phyloP scores from a whole-genome alignment of 2,113 vertebrate species.

The Sphyrna mokarran region DNA sequence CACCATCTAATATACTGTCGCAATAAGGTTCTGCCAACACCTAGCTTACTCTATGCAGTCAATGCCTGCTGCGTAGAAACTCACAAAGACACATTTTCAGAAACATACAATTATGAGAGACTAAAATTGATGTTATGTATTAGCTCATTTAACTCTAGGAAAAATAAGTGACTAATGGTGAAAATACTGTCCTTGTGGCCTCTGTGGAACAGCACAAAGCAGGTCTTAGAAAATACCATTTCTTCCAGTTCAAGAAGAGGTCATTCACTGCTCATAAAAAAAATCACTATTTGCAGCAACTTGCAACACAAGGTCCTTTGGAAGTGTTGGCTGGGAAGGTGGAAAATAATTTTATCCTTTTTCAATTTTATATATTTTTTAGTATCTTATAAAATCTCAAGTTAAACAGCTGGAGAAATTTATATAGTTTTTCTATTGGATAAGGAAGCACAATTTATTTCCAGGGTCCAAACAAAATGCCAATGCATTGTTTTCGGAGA shows the following conservation, averaged over 20 bases:
- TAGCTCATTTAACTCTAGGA: neutral
- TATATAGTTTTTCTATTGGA: neutral
- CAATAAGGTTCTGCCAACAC: neutral
- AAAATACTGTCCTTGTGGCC: neutral
- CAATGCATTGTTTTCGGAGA: neutral
- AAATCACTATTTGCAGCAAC: neutral
- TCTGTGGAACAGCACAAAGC: neutral
- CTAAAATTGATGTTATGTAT: neutral
- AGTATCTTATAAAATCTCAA: neutral
- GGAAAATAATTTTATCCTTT: neutral
- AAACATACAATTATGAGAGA: neutral
- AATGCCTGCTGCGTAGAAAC: neutral
- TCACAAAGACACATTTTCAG: constrained; percentile 10
- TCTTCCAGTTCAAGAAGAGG: constrained; percentile 25
- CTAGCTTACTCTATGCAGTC: neutral
- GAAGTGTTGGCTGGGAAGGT: neutral
- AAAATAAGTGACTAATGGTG: neutral
- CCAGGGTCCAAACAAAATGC: neutral
- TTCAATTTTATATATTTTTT: neutral
- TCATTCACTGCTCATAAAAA: constrained; percentile 1
- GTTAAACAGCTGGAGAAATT: neutral
- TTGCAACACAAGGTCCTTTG: neutral
- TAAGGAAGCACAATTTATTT: neutral
- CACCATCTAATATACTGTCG: neutral
- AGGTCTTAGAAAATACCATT: constrained; percentile 6